Evolutionary conservation across 2,797 vertebrate species (phyloP).

Genomic region (Thalassophryne amazonica): DNA sequence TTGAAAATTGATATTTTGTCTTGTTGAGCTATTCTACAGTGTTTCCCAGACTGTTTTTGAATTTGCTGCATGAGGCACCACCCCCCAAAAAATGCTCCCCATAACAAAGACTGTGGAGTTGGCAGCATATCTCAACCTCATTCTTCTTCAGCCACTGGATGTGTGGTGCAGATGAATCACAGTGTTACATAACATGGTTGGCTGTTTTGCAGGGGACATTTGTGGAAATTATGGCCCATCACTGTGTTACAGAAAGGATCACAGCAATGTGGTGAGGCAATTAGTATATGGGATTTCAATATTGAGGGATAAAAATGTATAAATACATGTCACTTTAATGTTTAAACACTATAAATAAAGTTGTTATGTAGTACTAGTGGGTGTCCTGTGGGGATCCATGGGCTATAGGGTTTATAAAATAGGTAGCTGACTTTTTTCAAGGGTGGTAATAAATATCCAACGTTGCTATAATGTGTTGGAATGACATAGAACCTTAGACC

Average conservation of each 20-base stretch:
- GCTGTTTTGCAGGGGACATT: slow-evolving; percentile 51
- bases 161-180: slow-evolving; percentile 51
- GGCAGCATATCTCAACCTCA: slow-evolving; percentile 2
- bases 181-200: slow-evolving; percentile 54
- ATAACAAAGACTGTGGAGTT: slow-evolving; percentile 20
- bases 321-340: no score
- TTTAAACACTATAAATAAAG: no score
- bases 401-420: no score
- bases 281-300: no score
- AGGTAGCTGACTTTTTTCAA: no score
- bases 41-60: not conserved
- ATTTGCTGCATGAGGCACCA: not conserved
- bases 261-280: slow-evolving; percentile 32
- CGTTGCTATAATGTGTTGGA: no score
- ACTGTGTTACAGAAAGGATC: slow-evolving; percentile 42
- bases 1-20: not conserved
- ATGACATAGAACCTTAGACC: no score
- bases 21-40: no score
- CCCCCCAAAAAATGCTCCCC: not conserved
- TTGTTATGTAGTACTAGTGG: no score
- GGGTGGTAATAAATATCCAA: no score
- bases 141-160: slow-evolving; percentile 17
- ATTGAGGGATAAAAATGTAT: no score
- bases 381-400: no score
- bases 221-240: slow-evolving; percentile 49